phyloP scores from a whole-genome alignment of 2,797 vertebrate species.

The Neosilurus mollespiculum region DNA sequence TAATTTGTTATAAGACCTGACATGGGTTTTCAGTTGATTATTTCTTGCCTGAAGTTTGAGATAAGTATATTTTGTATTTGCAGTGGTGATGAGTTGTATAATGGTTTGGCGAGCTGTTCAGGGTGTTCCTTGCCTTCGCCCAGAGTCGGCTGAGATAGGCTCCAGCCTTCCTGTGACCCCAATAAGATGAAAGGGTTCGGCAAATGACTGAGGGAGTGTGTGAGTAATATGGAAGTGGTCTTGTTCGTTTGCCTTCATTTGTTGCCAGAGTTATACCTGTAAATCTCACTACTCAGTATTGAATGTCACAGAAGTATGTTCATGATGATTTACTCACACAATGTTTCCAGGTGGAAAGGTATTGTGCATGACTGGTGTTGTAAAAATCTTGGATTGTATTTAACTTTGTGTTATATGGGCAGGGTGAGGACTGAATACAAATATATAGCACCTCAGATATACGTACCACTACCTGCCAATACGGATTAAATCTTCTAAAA shows the following conservation, averaged over 20 bases:
- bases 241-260: not conserved
- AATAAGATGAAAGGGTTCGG: too few relatives aligned
- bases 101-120: too few relatives aligned
- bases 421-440: not conserved
- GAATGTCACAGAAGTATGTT: not conserved
- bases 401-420: not conserved
- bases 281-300: not conserved
- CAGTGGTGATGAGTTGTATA: not conserved
- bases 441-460: not conserved
- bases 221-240: not conserved
- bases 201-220: too few relatives aligned
- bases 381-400: not conserved
- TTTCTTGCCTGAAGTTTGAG: slow-evolving; percentile 19
- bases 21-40: not conserved
- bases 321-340: not conserved
- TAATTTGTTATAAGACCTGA: not conserved
- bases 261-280: not conserved
- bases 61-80: slow-evolving; percentile 12
- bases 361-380: not conserved
- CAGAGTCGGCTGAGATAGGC: too few relatives aligned
- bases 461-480: not conserved
- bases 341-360: not conserved
- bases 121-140: too few relatives aligned
- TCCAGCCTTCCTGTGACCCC: too few relatives aligned
- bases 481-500: not conserved